phyloP scores from a whole-genome alignment of 2,888 invertebrate genomes.

The Drosophila infuscata region DNA sequence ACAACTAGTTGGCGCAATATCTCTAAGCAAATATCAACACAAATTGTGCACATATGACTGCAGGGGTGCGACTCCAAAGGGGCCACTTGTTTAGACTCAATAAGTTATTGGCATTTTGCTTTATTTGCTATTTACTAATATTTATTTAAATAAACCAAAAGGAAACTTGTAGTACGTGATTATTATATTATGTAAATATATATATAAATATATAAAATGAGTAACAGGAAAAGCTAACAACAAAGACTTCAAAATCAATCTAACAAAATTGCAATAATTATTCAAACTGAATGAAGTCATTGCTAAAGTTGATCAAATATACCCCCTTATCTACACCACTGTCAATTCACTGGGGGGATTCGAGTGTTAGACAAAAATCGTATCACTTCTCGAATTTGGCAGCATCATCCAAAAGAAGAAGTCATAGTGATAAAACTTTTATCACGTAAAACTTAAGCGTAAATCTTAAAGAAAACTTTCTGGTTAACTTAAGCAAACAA shows the following conservation, averaged over 20 bases:
- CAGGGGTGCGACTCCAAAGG: conserved; percentile 29
- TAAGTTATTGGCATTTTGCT: conserved; percentile 15
- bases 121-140: conserved; percentile 5
- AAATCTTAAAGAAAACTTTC: conserved; percentile 81
- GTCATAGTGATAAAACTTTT: conserved; percentile 80
- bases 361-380: conserved; percentile 51
- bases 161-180: background rate
- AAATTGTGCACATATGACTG: conserved; percentile 31
- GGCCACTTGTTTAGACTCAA: conserved; percentile 28
- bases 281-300: background rate
- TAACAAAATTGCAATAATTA: background rate
- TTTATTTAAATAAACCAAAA: background rate
- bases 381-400: conserved; percentile 44
- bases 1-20: conserved; percentile 65
- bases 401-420: conserved; percentile 50
- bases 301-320: conserved; percentile 1
- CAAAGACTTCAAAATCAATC: background rate
- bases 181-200: too few species aligned
- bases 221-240: background rate
- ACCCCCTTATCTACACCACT: conserved; percentile 29
- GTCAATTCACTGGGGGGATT: conserved; percentile 17
- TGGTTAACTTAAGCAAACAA: conserved; percentile 78
- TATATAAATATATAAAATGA: too few species aligned
- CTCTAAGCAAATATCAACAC: conserved; percentile 74
- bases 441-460: conserved; percentile 80